Base-by-base conservation (phyloP, 2,797 vertebrate species). In the Tapirus indicus region DNA sequence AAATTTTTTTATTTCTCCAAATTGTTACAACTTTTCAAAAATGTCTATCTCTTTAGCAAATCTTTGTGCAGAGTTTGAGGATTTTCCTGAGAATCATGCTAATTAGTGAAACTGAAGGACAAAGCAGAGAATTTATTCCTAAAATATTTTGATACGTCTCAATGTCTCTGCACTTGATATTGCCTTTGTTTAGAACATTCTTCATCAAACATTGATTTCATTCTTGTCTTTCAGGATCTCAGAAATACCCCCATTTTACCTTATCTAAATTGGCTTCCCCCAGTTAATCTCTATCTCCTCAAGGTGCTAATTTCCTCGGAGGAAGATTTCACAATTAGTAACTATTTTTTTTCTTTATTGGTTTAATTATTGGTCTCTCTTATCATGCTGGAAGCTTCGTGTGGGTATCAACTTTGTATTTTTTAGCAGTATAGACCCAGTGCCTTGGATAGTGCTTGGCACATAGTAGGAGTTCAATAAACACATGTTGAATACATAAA, bases 1-100 rank as follows among this genome's bases (percentile, higher is more conserved):
- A 38, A 91, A 47, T 79, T 79, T 89, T 20, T 77, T 87, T n/a
- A 25, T 79, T 88, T 96, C 88, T 71, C 8, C 2, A 80, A 60
- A 90, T 87, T 72, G 66, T 23, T 80, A 44, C 32, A 66, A 25
- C 27, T 92, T 91, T 87, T 91, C 17, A 79, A 84, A 95, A 85
- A 86, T 41, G 35, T 17, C 7, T 87, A 27, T 32, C 35, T 60
- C 62, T 84, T 83, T 32, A 68, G 23, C 7, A 85, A 88, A 90
- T 52, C 60, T 94, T 77, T 84, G 44, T 29, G 4, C 47, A 87
- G 74, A 92, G 32, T 74, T 9, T 4, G 84, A 12, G 12, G 20
- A 84, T 56, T 66, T 38, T 66, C 14, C 17, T 20, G 60, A 97
- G 71, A 82, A 17, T 35, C 47, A 56, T 14, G 18, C 13, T 82